Percentiles rank a stretch among this genome's conserved stretches.
Evolutionary conservation across 2,888 invertebrate species (phyloP).

Genomic region (Hybos culiciformis): DNA sequence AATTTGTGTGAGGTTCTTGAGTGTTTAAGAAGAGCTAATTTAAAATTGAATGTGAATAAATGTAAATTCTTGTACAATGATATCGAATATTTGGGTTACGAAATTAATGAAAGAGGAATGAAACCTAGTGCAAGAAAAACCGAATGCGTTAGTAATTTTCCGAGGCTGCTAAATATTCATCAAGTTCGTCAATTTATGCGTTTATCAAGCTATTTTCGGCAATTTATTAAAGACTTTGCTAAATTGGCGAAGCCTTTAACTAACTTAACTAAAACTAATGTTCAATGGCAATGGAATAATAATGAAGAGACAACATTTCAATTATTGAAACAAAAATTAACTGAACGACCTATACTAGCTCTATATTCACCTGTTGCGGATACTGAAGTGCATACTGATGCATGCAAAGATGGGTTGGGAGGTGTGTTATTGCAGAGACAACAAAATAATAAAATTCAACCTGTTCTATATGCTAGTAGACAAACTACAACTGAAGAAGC

Average conservation of each 20-base stretch:
- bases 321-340: slow-evolving; percentile 6
- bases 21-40: slow-evolving; percentile 1
- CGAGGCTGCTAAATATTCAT: slow-evolving; percentile 11
- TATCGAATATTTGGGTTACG: slow-evolving; percentile 17
- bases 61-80: slow-evolving; percentile 15
- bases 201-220: slow-evolving; percentile 25
- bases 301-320: neutral
- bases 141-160: slow-evolving; percentile 10
- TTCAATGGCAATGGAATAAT: neutral
- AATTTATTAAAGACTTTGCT: slow-evolving; percentile 23
- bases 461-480: slow-evolving; percentile 4
- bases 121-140: slow-evolving; percentile 12
- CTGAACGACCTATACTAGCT: neutral
- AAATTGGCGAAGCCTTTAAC: slow-evolving; percentile 22
- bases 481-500: slow-evolving; percentile 11
- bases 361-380: slow-evolving; percentile 7
- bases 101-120: slow-evolving; percentile 8
- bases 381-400: slow-evolving; percentile 11
- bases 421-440: slow-evolving; percentile 9
- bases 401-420: slow-evolving; percentile 9
- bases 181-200: slow-evolving; percentile 24
- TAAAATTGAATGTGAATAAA: slow-evolving; percentile 9
- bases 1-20: neutral
- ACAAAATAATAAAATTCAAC: slow-evolving; percentile 7
- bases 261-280: neutral